Base-by-base conservation (phyloP, 2,888 invertebrate genomes). In the Thelaira solivaga region DNA sequence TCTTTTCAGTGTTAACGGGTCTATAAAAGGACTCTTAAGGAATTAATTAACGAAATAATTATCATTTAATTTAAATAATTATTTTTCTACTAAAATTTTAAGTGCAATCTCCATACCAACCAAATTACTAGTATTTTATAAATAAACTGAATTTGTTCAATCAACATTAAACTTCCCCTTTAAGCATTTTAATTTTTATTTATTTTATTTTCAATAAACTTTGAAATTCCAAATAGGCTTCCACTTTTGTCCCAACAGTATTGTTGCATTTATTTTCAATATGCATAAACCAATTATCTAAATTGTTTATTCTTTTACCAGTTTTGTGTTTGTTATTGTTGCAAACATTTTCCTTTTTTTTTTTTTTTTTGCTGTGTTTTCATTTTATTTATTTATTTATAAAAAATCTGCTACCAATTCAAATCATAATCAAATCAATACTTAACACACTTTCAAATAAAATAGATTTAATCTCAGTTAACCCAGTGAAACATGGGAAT, bases 351-450 rank as follows among this genome's bases (percentile, higher is more conserved):
- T 31, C 8, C 26, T n/a, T 53, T 47, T 62, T 39, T 4, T 22
- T 8, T 65, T 67, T 55, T 41, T 1, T 8, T n/a, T n/a, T n/a
- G n/a, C n/a, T n/a, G n/a, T n/a, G n/a, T n/a, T n/a, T n/a, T n/a
- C n/a, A 13, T 47, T 53, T 78, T 11, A 57, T 72, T 59, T 43
- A 59, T 64, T 73, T 59, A 69, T 47, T 69, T n/a, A n/a, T n/a
- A n/a, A n/a, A 61, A 69, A 71, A 74, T 59, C 69, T 61, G 45
- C 74, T 74, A 55, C 53, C 31, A 72, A 65, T 67, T 26, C 61
- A 65, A 57, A 79, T 79, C 72, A 80, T 72, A 80, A 80, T 76
- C 76, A 51, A 80, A 76, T 79, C 71, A 75, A 68, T 68, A 68
- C 69, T 74, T 65, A 78, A 71, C 64, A 68, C n/a, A n/a, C n/a